Evolutionary conservation across 2,797 vertebrate genomes (phyloP).

Genomic region (Capromys pilorides): DNA sequence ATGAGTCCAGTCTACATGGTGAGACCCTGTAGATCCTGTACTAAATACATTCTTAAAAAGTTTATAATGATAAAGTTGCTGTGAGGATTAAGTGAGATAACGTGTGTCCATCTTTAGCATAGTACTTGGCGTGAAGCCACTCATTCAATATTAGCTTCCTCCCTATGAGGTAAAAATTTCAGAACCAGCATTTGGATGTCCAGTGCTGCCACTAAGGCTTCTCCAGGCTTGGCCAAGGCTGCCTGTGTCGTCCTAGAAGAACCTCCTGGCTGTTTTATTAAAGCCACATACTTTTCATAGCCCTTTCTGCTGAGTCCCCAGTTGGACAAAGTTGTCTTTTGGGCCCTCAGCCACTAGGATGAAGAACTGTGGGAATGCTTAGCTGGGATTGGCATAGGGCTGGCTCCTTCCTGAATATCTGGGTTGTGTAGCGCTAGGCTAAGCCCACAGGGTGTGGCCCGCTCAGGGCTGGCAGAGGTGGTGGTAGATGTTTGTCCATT

Average conservation of each 20-base stretch:
- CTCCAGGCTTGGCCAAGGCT: neutral
- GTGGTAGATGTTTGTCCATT: neutral
- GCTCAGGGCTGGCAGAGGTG: neutral
- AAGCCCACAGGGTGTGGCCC: neutral
- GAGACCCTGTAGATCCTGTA: too few species aligned
- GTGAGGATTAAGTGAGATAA: neutral
- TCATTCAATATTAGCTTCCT: neutral
- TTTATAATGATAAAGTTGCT: neutral
- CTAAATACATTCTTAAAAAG: too few species aligned
- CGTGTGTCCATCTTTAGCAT: neutral
- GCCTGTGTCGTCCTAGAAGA: neutral
- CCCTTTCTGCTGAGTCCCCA: neutral
- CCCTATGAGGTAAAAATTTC: neutral
- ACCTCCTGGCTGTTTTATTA: neutral
- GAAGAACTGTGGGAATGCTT: neutral
- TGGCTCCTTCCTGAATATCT: neutral
- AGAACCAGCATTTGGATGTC: neutral
- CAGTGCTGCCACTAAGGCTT: neutral
- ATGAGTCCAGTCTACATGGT: too few species aligned
- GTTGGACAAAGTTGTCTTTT: neutral
- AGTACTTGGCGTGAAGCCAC: neutral
- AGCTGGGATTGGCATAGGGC: neutral
- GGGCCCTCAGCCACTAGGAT: neutral
- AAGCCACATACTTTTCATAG: constrained; percentile 21
- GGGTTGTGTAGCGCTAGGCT: neutral